Evolutionary conservation across 2,888 invertebrate genomes (phyloP).

Genomic region (Brenthis daphne): DNA sequence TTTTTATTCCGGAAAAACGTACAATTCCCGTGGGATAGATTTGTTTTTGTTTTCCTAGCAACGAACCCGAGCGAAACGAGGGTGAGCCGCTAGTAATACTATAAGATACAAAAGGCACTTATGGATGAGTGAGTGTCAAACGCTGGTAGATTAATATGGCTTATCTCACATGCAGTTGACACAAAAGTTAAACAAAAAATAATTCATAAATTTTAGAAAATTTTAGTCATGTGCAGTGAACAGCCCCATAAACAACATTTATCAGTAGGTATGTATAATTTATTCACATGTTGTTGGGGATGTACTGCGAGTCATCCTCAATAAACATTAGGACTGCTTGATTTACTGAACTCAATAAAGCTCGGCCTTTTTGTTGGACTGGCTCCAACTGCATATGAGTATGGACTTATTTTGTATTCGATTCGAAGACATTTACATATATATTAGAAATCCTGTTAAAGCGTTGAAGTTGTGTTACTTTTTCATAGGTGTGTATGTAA

Average conservation of each 20-base stretch:
- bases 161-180: too few relatives aligned
- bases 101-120: too few relatives aligned
- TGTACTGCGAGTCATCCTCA: conserved; percentile 25
- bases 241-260: background rate
- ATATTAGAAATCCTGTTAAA: background rate
- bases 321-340: conserved; percentile 26
- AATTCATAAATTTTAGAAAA: background rate
- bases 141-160: too few relatives aligned
- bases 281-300: conserved; percentile 10
- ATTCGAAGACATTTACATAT: too few relatives aligned
- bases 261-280: conserved; percentile 2
- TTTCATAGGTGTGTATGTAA: background rate
- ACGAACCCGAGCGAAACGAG: too few relatives aligned
- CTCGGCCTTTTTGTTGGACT: conserved; percentile 30
- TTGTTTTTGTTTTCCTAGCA: too few relatives aligned
- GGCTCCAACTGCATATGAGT: conserved; percentile 27
- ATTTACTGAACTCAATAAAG: conserved; percentile 22
- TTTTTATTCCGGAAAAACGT: too few relatives aligned
- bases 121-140: too few relatives aligned
- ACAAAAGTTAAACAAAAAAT: too few relatives aligned
- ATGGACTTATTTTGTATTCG: conserved; percentile 7
- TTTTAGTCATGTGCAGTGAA: background rate
- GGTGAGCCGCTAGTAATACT: too few relatives aligned
- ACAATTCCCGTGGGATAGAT: too few relatives aligned
- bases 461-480: background rate